Conservation (phyloP, 1,140 invertebrate species). For the Papilio dardanus region DNA sequence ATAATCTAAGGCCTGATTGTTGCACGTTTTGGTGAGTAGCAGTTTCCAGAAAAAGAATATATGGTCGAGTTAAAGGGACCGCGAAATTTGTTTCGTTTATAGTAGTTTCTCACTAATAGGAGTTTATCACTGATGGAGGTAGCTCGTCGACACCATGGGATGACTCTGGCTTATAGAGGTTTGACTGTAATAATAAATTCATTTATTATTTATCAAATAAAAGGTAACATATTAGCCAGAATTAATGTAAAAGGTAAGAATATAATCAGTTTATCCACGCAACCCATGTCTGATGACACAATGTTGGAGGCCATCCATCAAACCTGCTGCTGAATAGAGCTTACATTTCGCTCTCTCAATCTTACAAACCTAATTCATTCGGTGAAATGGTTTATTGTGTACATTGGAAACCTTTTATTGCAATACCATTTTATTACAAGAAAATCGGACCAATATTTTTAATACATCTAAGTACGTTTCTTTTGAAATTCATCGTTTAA, state of each 20-base stretch:
- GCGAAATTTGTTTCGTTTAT: no score
- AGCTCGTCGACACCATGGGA: no score
- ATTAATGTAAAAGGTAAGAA: constrained; percentile 12
- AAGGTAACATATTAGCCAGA: not conserved
- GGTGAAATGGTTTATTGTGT: constrained; percentile 21
- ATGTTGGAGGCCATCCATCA: constrained; percentile 15
- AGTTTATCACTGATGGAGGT: no score
- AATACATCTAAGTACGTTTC: not conserved
- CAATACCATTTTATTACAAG: constrained; percentile 10
- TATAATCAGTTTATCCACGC: constrained; percentile 13
- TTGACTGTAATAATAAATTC: no score
- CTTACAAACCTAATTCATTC: constrained; percentile 31
- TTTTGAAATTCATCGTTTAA: not conserved
- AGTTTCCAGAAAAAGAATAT: no score
- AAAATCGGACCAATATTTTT: not conserved
- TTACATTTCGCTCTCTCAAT: constrained; percentile 27
- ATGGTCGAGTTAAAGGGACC: no score
- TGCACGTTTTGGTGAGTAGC: no score
- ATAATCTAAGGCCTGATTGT: no score
- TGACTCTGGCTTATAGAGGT: no score
- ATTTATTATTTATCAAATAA: not conserved
- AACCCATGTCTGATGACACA: constrained; percentile 6
- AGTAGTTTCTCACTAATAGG: no score
- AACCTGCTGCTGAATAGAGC: constrained; percentile 30
- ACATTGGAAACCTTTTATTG: constrained; percentile 33